Conservation (phyloP, 1,140 invertebrate genomes). For the Ladona fulva region DNA sequence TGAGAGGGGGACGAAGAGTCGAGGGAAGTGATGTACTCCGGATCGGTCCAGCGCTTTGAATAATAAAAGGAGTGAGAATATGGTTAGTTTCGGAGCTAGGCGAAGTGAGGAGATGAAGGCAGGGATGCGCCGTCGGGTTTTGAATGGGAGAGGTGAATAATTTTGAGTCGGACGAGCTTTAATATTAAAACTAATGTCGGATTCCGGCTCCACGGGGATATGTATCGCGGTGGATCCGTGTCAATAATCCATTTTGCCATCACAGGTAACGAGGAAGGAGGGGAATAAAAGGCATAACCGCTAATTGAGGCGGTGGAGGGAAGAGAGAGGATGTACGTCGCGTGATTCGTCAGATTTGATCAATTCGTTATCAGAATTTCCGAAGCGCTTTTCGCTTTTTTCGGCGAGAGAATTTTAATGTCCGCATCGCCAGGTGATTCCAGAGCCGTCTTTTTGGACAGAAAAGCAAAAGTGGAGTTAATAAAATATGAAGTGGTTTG, state of each 20-base stretch:
- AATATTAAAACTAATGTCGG: background rate
- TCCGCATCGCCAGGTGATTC: too few species aligned
- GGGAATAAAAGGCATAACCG: background rate
- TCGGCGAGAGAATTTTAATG: too few species aligned
- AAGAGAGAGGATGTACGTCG: background rate
- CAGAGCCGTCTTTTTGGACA: too few species aligned
- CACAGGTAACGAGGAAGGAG: background rate
- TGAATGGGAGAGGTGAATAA: background rate
- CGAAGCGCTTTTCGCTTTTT: background rate
- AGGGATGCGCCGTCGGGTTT: background rate
- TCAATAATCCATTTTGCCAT: conserved; percentile 4
- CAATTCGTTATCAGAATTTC: background rate
- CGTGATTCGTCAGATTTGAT: background rate
- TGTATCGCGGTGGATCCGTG: background rate
- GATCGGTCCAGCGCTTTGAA: background rate
- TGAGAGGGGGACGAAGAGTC: background rate
- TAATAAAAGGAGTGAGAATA: conserved; percentile 2
- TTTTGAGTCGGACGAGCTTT: background rate
- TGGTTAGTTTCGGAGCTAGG: background rate
- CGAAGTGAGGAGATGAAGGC: background rate
- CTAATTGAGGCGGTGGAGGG: background rate
- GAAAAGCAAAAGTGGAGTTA: too few species aligned
- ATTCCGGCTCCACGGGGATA: background rate
- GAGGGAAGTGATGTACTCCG: background rate
- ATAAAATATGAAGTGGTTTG: too few species aligned